A percentile compares a stretch with the other conserved stretches of the same genome.
phyloP scores from a whole-genome alignment of 2,888 invertebrate genomes.

The Aphidoletes aphidimyza region DNA sequence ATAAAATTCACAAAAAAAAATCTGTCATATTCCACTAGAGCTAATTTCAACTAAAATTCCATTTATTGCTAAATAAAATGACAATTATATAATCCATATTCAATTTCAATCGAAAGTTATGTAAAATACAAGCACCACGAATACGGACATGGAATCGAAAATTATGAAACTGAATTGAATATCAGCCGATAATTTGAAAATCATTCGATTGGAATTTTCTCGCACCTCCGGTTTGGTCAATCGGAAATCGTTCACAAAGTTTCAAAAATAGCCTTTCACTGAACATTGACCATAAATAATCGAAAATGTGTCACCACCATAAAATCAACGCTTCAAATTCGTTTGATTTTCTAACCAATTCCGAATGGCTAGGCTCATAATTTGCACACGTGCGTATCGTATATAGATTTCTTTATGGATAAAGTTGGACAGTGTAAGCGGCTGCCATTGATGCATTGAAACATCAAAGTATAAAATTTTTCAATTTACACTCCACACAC shows the following conservation, averaged over 20 bases:
- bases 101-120: too few species aligned
- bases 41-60: too few species aligned
- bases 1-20: too few species aligned
- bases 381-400: constrained; percentile 43
- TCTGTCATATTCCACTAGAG: too few species aligned
- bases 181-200: not conserved
- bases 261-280: constrained; percentile 44
- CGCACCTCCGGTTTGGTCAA: not conserved
- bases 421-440: constrained; percentile 34
- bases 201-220: not conserved
- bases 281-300: constrained; percentile 49
- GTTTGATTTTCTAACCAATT: constrained; percentile 24
- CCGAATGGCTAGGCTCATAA: not conserved
- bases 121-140: too few species aligned
- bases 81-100: too few species aligned
- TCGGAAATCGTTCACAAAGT: not conserved
- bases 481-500: not conserved
- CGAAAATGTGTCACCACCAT: constrained; percentile 50
- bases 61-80: too few species aligned
- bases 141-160: too few species aligned
- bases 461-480: constrained; percentile 29
- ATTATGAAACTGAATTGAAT: too few species aligned
- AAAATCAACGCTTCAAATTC: constrained; percentile 18
- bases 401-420: constrained; percentile 36
- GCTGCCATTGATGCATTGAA: not conserved